These are phyloP conservation scores for Schizopygopsis malacanthus DNA, from an alignment of 2,797 vertebrate genomes.

Conservation along the genomic window DNA sequence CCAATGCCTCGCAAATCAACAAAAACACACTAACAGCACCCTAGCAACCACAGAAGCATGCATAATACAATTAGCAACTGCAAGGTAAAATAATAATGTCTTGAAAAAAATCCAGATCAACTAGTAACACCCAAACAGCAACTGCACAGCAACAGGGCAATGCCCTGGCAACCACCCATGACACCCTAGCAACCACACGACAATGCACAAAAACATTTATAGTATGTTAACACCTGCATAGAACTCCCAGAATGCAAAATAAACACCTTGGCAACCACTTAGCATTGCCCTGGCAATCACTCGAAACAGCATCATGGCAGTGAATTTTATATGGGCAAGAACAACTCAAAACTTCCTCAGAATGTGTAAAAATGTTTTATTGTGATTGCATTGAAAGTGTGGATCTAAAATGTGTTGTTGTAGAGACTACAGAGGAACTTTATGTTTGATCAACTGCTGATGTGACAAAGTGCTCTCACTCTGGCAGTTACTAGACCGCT, in stretches of 20 bases:
- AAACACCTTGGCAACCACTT: background rate
- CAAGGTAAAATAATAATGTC: background rate
- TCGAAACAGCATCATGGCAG: background rate
- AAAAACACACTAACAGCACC: background rate
- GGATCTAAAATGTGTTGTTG: background rate
- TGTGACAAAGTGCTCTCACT: slow-evolving; percentile 20
- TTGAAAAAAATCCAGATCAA: background rate
- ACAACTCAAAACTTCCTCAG: background rate
- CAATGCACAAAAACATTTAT: background rate
- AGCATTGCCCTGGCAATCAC: background rate
- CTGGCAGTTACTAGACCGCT: slow-evolving; percentile 27
- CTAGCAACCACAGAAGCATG: background rate
- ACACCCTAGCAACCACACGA: background rate
- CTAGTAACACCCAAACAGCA: background rate
- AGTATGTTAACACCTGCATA: background rate
- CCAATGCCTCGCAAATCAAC: background rate
- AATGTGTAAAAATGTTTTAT: background rate
- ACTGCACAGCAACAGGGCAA: background rate
- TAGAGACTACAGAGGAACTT: background rate
- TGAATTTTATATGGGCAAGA: background rate
- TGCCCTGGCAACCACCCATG: background rate
- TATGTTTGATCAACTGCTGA: slow-evolving; percentile 28
- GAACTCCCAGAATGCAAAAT: background rate
- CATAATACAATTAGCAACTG: background rate
- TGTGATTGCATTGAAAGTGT: background rate